Percentiles rank a stretch among this genome's conserved stretches.
phyloP scores from a whole-genome alignment of 2,113 vertebrate species.

The Paraplagusia blochii region DNA sequence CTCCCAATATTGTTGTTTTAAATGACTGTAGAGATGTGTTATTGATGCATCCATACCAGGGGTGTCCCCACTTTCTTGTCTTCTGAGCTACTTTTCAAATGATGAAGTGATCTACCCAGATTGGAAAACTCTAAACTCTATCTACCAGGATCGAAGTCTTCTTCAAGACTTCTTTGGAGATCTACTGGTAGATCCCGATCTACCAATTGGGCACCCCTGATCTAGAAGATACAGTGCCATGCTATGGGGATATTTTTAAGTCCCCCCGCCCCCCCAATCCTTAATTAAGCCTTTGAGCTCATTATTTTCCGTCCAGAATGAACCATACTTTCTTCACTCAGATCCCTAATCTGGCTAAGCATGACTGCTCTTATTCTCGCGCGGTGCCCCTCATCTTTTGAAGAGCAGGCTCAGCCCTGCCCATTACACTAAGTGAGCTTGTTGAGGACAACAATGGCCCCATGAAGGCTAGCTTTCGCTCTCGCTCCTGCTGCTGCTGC shows the following conservation, averaged over 20 bases:
- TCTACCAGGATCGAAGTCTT: no score
- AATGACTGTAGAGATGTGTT: no score
- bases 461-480: conserved; percentile 60
- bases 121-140: no score
- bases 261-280: conserved; percentile 24
- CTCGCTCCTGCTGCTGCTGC: conserved; percentile 26
- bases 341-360: conserved; percentile 63
- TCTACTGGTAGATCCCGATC: no score
- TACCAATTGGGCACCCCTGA: no score
- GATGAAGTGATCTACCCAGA: no score
- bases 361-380: conserved; percentile 65
- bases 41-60: no score
- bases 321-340: conserved; percentile 47
- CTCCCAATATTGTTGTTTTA: no score
- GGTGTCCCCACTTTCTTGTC: no score
- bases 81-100: no score
- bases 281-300: conserved; percentile 47
- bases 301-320: conserved; percentile 48
- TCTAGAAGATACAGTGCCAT: no score
- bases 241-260: conserved; percentile 30
- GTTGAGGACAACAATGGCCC: conserved; percentile 64
- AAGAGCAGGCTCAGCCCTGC: conserved; percentile 47
- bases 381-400: conserved; percentile 52
- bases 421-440: conserved; percentile 70
- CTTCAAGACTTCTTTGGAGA: no score